These are phyloP conservation scores for Accipiter virgatus DNA, from an alignment of 2,113 vertebrate species.

Conservation along the genomic window DNA sequence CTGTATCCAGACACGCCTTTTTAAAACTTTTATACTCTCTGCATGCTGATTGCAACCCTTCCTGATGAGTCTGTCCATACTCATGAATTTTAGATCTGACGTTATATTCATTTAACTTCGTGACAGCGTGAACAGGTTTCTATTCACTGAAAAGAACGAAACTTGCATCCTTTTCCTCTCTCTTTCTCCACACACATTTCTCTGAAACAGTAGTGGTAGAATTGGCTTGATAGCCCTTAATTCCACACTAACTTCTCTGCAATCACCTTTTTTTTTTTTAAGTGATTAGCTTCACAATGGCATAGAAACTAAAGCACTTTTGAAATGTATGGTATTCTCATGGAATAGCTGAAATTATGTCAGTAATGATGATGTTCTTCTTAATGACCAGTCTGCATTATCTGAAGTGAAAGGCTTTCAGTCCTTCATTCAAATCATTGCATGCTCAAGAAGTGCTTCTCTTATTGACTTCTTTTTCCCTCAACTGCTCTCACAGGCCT, in stretches of 20 bases:
- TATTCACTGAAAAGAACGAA: background rate
- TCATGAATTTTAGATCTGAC: background rate
- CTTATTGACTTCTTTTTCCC: background rate
- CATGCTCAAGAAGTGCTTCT: background rate
- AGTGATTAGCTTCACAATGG: background rate
- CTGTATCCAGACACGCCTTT: background rate
- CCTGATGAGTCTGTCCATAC: background rate
- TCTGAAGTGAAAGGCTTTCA: background rate
- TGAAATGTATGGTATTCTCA: background rate
- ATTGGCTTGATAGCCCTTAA: background rate
- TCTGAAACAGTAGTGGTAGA: background rate
- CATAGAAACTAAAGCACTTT: background rate
- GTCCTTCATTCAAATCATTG: background rate
- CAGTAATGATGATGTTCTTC: background rate
- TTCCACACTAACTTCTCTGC: background rate
- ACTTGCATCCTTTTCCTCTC: background rate
- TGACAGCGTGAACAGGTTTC: background rate
- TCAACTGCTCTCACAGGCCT: background rate
- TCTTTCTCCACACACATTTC: background rate
- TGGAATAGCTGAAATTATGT: background rate
- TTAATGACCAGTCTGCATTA: background rate
- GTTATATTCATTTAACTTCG: background rate
- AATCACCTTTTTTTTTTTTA: background rate
- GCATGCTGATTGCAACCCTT: background rate
- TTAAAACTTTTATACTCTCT: background rate